Evolutionary conservation across 1,140 invertebrate genomes (phyloP).

Genomic region (Phortica variegata): DNA sequence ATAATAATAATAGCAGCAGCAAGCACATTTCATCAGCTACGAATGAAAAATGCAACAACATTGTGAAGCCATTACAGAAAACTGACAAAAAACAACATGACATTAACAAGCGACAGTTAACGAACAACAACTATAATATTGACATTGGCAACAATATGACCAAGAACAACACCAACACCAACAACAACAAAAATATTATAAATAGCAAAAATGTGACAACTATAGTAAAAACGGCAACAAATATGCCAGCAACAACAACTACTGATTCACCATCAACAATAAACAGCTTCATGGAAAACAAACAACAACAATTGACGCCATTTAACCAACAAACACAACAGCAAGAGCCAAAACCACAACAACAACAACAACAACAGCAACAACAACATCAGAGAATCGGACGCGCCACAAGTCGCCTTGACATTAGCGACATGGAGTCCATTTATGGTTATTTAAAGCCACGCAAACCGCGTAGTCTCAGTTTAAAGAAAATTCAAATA

Average conservation of each 20-base stretch:
- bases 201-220: conserved; percentile 41
- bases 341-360: conserved; percentile 10
- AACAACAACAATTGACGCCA: conserved; percentile 12
- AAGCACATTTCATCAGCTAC: background rate
- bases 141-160: conserved; percentile 16
- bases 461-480: conserved; percentile 52
- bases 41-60: background rate
- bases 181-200: conserved; percentile 40
- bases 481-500: conserved; percentile 55
- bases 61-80: conserved; percentile 23
- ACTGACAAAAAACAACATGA: conserved; percentile 50
- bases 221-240: conserved; percentile 15
- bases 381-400: conserved; percentile 30
- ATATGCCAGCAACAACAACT: conserved; percentile 16
- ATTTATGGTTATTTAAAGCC: conserved; percentile 57
- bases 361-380: conserved; percentile 14
- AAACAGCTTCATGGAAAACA: conserved; percentile 1
- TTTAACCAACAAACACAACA: conserved; percentile 1
- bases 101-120: conserved; percentile 46
- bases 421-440: conserved; percentile 56
- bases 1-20: conserved; percentile 16
- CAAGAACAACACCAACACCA: conserved; percentile 48
- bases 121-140: conserved; percentile 25
- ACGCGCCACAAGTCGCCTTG: conserved; percentile 47
- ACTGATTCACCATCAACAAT: too few species aligned